phyloP scores from a whole-genome alignment of 2,797 vertebrate species.

The Clarias pachynema region DNA sequence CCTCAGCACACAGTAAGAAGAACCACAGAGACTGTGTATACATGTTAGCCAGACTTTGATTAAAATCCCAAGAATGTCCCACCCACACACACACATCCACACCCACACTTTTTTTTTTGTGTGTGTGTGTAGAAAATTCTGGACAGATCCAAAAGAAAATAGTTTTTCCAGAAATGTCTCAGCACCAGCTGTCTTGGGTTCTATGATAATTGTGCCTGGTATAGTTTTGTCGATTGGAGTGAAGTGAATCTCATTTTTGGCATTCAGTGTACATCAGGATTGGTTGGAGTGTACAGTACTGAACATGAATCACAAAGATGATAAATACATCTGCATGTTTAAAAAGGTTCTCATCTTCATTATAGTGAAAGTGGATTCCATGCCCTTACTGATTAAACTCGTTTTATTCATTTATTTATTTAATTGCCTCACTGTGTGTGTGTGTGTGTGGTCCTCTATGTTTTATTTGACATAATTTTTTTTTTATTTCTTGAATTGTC shows the following conservation, averaged over 20 bases:
- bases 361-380: background rate
- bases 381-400: background rate
- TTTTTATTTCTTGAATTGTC: background rate
- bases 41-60: background rate
- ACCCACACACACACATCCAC: background rate
- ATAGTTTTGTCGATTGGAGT: background rate
- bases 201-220: background rate
- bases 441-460: background rate
- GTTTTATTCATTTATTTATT: too few species aligned
- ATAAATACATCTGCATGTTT: background rate
- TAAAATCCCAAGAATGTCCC: background rate
- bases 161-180: background rate
- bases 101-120: background rate
- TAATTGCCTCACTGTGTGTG: background rate
- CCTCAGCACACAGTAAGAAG: slow-evolving; percentile 84
- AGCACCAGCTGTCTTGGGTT: background rate
- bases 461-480: background rate
- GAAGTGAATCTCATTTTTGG: background rate
- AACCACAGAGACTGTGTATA: background rate
- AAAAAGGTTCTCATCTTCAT: background rate
- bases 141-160: slow-evolving; percentile 2
- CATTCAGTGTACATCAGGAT: background rate
- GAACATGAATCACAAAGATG: background rate
- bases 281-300: too few species aligned
- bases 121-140: too few species aligned